Conservation (phyloP, 1,140 invertebrate genomes). For the Eurosta solidaginis region DNA sequence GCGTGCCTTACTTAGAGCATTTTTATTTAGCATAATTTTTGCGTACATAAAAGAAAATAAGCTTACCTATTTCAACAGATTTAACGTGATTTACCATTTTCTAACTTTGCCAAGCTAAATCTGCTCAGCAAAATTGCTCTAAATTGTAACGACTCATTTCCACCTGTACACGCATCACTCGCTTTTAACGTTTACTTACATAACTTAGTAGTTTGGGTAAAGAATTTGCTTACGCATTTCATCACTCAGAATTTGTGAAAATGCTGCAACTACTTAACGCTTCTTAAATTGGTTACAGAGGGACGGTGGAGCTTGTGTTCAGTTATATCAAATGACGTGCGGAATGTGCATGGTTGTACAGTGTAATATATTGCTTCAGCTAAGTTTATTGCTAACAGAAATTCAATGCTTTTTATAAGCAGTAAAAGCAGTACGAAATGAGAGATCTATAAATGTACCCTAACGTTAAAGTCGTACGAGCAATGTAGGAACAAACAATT, state of each 20-base stretch:
- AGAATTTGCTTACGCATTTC: neutral
- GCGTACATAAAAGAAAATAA: constrained; percentile 1
- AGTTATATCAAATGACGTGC: neutral
- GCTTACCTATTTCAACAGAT: constrained; percentile 7
- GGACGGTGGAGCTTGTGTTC: too few relatives aligned
- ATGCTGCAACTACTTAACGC: constrained; percentile 23
- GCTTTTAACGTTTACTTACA: neutral
- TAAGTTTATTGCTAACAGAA: constrained; percentile 5
- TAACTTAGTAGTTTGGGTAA: neutral
- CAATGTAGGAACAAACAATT: too few relatives aligned
- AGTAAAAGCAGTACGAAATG: neutral
- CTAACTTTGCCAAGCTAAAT: neutral
- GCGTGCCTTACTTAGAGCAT: neutral
- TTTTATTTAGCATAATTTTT: neutral
- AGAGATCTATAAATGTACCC: neutral
- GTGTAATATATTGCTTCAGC: neutral
- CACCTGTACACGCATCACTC: neutral
- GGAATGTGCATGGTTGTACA: neutral
- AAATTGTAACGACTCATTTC: neutral
- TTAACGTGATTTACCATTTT: neutral
- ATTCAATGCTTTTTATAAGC: neutral
- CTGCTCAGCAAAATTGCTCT: neutral
- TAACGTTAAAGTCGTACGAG: too few relatives aligned
- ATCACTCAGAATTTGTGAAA: constrained; percentile 3
- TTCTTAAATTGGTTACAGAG: neutral